Evolutionary conservation across 37 sponge, comb jelly and placozoan genomes (phyloP).

Genomic region (Geodia barretti): DNA sequence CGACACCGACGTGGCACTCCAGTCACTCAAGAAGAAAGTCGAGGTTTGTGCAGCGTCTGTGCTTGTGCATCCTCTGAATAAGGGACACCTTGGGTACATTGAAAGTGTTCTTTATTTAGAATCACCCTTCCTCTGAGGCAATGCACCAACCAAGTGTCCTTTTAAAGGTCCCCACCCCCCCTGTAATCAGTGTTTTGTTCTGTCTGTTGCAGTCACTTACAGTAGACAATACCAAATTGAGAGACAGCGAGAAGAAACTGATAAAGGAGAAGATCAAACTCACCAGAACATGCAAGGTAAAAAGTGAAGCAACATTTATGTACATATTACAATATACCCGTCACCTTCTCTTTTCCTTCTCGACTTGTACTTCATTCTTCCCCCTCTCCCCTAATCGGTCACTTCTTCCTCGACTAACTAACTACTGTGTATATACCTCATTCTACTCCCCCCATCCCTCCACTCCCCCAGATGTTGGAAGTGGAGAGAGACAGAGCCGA

Average conservation of each 20-base stretch:
- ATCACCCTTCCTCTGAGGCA: background rate
- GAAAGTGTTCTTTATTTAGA: background rate
- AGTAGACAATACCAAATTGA: constrained; percentile 55
- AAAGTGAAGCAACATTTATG: too few relatives aligned
- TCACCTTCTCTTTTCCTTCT: background rate
- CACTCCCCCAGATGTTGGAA: constrained; percentile 40
- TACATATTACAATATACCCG: too few relatives aligned
- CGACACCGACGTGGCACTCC: constrained; percentile 48
- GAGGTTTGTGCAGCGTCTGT: constrained; percentile 60
- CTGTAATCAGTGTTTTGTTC: too few relatives aligned
- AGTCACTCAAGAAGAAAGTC: constrained; percentile 52
- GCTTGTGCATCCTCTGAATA: too few relatives aligned
- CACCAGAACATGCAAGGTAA: constrained; percentile 60
- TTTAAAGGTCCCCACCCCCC: constrained; percentile 1
- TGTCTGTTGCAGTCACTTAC: constrained; percentile 38
- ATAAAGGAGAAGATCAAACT: constrained; percentile 67
- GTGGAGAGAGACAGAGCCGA: constrained; percentile 76
- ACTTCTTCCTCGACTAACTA: too few relatives aligned
- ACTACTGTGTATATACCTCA: too few relatives aligned
- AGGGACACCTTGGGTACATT: too few relatives aligned
- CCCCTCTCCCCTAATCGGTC: too few relatives aligned
- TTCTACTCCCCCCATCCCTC: background rate
- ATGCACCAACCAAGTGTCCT: background rate
- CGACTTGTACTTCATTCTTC: too few relatives aligned
- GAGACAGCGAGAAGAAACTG: constrained; percentile 66